Evolutionary conservation across 2,888 invertebrate genomes (phyloP).

Genomic region (Steinernema scapterisci): DNA sequence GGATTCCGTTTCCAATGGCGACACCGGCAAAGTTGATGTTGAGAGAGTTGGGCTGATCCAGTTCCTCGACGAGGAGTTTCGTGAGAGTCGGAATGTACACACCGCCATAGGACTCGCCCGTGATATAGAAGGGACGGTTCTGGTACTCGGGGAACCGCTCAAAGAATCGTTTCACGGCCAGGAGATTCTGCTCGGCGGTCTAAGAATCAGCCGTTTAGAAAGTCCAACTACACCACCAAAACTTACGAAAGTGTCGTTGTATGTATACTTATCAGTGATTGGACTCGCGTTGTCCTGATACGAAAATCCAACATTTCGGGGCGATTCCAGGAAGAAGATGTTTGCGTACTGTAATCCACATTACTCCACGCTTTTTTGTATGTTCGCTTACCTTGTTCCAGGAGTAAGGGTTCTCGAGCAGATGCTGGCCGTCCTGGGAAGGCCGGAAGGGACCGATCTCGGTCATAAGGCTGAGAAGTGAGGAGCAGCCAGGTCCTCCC

Average conservation of each 20-base stretch:
- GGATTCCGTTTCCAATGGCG: conserved; percentile 28
- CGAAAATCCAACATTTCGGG: conserved; percentile 72
- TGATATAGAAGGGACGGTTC: conserved; percentile 68
- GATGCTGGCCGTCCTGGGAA: conserved; percentile 44
- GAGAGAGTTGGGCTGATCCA: background rate
- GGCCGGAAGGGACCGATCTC: conserved; percentile 69
- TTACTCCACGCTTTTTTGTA: background rate
- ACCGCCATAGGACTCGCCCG: conserved; percentile 42
- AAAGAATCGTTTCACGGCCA: conserved; percentile 70
- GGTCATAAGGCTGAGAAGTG: conserved; percentile 68
- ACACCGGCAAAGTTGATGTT: conserved; percentile 15
- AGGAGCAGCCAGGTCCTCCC: conserved; percentile 71
- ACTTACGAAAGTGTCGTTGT: conserved; percentile 51
- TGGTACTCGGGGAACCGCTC: conserved; percentile 69
- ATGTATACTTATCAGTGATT: conserved; percentile 33
- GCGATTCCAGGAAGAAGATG: conserved; percentile 71
- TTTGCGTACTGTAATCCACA: conserved; percentile 69
- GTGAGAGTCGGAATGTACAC: conserved; percentile 43
- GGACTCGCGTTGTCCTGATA: conserved; percentile 64
- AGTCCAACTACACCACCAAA: background rate
- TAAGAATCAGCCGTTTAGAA: conserved; percentile 45
- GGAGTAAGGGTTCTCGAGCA: conserved; percentile 58
- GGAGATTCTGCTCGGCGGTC: conserved; percentile 69
- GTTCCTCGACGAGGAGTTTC: conserved; percentile 33
- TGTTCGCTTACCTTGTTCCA: conserved; percentile 63